phyloP scores from a whole-genome alignment of 2,888 invertebrate species.

The Chrysolina haemoptera region DNA sequence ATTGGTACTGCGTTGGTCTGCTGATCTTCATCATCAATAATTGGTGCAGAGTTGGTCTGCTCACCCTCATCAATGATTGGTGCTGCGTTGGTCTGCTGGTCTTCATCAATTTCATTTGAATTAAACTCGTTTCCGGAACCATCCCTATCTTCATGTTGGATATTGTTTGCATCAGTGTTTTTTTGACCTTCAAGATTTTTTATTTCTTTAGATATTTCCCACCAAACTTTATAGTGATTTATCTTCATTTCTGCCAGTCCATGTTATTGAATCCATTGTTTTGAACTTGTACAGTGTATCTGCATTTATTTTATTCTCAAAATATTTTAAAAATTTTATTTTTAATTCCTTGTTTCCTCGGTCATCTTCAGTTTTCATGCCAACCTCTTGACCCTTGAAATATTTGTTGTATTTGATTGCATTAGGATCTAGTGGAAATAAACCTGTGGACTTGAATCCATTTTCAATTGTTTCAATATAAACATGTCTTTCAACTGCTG shows the following conservation, averaged over 20 bases:
- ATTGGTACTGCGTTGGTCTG: neutral
- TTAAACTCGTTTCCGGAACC: constrained; percentile 4
- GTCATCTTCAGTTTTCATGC: constrained; percentile 23
- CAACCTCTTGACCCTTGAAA: constrained; percentile 25
- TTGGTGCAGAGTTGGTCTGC: constrained; percentile 20
- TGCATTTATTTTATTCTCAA: constrained; percentile 21
- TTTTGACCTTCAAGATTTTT: constrained; percentile 14
- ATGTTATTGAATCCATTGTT: constrained; percentile 25
- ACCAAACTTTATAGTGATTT: constrained; percentile 23
- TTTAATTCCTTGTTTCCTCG: constrained; percentile 20
- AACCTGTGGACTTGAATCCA: constrained; percentile 23
- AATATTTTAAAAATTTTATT: constrained; percentile 13
- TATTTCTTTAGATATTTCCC: constrained; percentile 20
- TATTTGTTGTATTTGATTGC: constrained; percentile 28
- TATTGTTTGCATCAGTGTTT: constrained; percentile 18
- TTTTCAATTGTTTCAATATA: constrained; percentile 32
- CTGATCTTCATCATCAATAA: neutral
- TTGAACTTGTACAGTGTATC: constrained; percentile 29
- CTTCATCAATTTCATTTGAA: neutral
- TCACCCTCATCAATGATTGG: constrained; percentile 7
- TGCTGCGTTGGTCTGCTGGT: neutral
- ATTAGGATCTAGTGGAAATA: constrained; percentile 21
- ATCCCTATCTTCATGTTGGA: constrained; percentile 1
- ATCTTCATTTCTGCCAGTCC: constrained; percentile 25
- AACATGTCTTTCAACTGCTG: constrained; percentile 34